Evolutionary conservation across 2,113 vertebrate species (phyloP).

Genomic region (Nycticryphes semicollaris): DNA sequence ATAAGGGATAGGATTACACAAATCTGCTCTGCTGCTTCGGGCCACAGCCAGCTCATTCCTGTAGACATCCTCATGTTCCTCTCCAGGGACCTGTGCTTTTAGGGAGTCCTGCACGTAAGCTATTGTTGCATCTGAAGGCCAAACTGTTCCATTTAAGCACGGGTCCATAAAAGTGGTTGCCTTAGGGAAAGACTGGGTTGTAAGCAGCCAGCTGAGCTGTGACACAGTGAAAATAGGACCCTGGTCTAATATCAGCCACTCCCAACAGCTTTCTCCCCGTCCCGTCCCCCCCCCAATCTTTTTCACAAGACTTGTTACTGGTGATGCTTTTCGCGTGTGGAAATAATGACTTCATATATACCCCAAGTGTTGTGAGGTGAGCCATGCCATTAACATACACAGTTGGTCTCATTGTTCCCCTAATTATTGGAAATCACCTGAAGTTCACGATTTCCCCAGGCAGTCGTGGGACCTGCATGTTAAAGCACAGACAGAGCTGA

Average conservation of each 20-base stretch:
- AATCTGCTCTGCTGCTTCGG: background rate
- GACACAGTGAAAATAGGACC: background rate
- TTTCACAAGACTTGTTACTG: background rate
- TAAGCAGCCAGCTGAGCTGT: background rate
- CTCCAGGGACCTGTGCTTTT: background rate
- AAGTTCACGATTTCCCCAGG: background rate
- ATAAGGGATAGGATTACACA: background rate
- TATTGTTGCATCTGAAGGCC: constrained; percentile 12
- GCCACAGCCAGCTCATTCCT: constrained; percentile 28
- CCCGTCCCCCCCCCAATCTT: background rate
- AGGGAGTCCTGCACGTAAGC: constrained; percentile 46
- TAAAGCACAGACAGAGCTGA: background rate
- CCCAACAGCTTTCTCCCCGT: background rate
- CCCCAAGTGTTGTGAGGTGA: background rate
- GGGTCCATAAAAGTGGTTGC: background rate
- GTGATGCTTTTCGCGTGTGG: background rate
- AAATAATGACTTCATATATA: background rate
- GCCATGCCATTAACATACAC: background rate
- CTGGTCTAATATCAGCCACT: background rate
- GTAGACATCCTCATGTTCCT: background rate
- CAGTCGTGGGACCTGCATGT: accelerated
- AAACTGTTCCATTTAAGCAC: background rate
- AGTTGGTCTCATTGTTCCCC: no score
- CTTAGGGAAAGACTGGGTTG: background rate
- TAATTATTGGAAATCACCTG: background rate